These are phyloP conservation scores for Tuta absoluta DNA, from an alignment of 2,888 invertebrate species.

Conservation along the genomic window DNA sequence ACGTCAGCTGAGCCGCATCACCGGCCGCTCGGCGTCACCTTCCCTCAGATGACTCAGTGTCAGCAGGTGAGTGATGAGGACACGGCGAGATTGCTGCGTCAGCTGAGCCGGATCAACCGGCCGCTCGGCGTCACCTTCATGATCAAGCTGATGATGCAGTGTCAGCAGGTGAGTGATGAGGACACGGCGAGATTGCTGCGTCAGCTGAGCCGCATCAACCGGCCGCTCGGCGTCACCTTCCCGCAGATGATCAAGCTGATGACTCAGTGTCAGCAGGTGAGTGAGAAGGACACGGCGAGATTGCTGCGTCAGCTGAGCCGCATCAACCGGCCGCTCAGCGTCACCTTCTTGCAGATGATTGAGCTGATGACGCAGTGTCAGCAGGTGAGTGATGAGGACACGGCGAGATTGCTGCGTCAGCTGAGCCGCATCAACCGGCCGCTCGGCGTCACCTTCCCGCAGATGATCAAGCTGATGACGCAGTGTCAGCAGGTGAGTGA, in stretches of 20 bases:
- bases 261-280: conserved; percentile 85
- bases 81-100: conserved; percentile 73
- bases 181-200: conserved; percentile 84
- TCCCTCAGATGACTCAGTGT: conserved; percentile 89
- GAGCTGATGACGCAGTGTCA: conserved; percentile 80
- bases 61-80: conserved; percentile 84
- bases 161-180: conserved; percentile 83
- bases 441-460: too few species aligned
- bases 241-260: conserved; percentile 89
- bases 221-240: conserved; percentile 85
- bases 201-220: conserved; percentile 82
- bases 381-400: conserved; percentile 39
- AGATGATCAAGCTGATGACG: too few species aligned
- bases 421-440: too few species aligned
- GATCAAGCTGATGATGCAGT: conserved; percentile 77
- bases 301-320: conserved; percentile 46
- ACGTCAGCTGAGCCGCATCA: conserved; percentile 82
- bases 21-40: conserved; percentile 84
- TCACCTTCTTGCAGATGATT: conserved; percentile 76
- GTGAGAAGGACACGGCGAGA: conserved; percentile 84
- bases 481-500: too few species aligned
- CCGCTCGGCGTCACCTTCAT: conserved; percentile 59
- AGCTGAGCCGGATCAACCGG: too few species aligned
- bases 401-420: too few species aligned
- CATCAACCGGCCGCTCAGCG: too few species aligned